Evolutionary conservation across 2,888 invertebrate genomes (phyloP).

Genomic region (Lochmaea crataegi): DNA sequence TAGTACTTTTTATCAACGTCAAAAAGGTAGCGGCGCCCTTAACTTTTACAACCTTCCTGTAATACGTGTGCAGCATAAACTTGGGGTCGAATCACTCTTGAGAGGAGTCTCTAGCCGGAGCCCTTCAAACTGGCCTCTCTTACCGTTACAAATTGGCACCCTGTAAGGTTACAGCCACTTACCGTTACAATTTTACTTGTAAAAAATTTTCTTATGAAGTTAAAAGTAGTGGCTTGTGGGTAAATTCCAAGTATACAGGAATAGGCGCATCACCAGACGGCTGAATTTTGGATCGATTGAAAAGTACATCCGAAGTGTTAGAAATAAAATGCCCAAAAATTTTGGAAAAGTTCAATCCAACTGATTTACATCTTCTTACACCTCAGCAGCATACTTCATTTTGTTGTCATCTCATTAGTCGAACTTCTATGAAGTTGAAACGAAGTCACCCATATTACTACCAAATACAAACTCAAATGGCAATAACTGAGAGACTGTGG

Average conservation of each 20-base stretch:
- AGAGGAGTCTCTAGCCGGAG: no score
- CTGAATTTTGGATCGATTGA: neutral
- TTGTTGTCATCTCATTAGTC: slow-evolving; percentile 5
- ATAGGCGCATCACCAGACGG: slow-evolving; percentile 20
- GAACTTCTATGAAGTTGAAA: slow-evolving; percentile 12
- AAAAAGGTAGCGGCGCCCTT: no score
- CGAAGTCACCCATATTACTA: slow-evolving; percentile 15
- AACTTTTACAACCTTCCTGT: no score
- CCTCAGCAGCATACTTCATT: neutral
- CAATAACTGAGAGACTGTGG: slow-evolving; percentile 11
- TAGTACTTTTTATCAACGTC: no score
- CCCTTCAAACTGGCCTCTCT: no score
- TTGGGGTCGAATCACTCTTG: no score
- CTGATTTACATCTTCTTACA: neutral
- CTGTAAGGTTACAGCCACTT: no score
- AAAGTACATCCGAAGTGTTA: slow-evolving; percentile 4
- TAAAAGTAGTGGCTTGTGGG: slow-evolving; percentile 6
- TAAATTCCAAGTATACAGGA: slow-evolving; percentile 22
- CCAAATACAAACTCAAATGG: slow-evolving; percentile 22
- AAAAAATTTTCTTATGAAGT: neutral
- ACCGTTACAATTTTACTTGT: no score
- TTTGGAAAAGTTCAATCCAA: slow-evolving; percentile 16
- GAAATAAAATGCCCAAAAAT: slow-evolving; percentile 24
- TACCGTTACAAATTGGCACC: no score
- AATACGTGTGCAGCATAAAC: no score